A percentile compares a stretch with the other conserved stretches of the same genome.
Conservation (phyloP, 2,113 vertebrate genomes). For the Anseranas semipalmata region DNA sequence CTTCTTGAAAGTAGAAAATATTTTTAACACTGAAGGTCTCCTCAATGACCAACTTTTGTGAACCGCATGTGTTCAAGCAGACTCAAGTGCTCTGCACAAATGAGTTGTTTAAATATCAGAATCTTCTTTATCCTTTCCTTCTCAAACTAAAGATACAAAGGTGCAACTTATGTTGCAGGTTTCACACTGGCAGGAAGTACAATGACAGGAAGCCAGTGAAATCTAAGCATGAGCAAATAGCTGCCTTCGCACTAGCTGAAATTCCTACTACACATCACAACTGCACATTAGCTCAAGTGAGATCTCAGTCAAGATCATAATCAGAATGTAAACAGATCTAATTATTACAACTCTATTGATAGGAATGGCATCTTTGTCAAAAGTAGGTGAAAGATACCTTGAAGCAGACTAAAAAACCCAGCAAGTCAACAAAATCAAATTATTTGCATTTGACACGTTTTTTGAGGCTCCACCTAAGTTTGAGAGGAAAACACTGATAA, state of each 20-base stretch:
- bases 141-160: neutral
- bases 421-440: neutral
- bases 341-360: neutral
- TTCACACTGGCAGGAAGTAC: neutral
- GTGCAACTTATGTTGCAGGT: neutral
- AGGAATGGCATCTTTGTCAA: neutral
- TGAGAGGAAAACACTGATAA: neutral
- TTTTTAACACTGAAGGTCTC: neutral
- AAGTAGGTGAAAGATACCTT: neutral
- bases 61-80: neutral
- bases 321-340: neutral
- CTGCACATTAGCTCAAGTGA: neutral
- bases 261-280: neutral
- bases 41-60: neutral
- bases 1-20: neutral
- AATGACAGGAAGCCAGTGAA: neutral
- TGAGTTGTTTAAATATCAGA: neutral
- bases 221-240: neutral
- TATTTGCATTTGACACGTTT: neutral
- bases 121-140: neutral
- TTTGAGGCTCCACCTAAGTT: neutral
- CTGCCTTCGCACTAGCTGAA: neutral
- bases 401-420: neutral
- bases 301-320: neutral
- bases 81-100: neutral